phyloP scores from a whole-genome alignment of 2,888 invertebrate genomes.

The Drosophila meridionalis region DNA sequence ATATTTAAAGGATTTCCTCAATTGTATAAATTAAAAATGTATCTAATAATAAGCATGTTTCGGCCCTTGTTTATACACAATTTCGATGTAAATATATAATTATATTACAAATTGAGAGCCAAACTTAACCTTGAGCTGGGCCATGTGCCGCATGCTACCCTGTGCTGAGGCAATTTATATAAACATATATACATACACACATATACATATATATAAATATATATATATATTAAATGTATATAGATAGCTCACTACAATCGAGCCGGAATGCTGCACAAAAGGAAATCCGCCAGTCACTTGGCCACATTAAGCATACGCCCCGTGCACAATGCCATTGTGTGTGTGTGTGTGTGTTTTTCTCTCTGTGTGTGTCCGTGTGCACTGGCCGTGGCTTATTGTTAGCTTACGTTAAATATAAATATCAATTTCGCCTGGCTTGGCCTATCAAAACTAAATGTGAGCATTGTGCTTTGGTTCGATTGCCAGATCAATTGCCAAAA shows the following conservation, averaged over 20 bases:
- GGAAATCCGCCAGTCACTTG: slow-evolving; percentile 73
- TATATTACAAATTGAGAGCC: neutral
- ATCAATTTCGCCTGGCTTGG: slow-evolving; percentile 68
- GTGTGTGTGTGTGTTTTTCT: slow-evolving; percentile 2
- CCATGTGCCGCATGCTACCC: slow-evolving; percentile 9
- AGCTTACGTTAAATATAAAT: slow-evolving; percentile 77
- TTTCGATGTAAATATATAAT: neutral
- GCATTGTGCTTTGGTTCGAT: slow-evolving; percentile 60
- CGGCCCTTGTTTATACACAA: neutral
- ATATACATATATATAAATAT: neutral
- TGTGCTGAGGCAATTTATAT: neutral
- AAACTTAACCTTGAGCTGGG: neutral
- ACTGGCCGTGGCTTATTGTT: slow-evolving; percentile 65
- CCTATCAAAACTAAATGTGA: slow-evolving; percentile 71
- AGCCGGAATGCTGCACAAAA: slow-evolving; percentile 50
- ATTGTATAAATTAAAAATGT: neutral
- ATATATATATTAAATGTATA: slow-evolving; percentile 16
- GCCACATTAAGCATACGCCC: slow-evolving; percentile 71
- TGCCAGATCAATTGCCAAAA: slow-evolving; percentile 78
- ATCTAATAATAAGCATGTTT: neutral
- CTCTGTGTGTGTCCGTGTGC: slow-evolving; percentile 9
- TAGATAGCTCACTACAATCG: slow-evolving; percentile 34
- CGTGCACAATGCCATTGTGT: slow-evolving; percentile 22
- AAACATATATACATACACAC: slow-evolving; percentile 8
- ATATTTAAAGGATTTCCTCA: neutral